Evolutionary conservation across 2,888 invertebrate species (phyloP), one percentile per base, ranked within the genome.

Genomic region (Lithosia quadra): DNA sequence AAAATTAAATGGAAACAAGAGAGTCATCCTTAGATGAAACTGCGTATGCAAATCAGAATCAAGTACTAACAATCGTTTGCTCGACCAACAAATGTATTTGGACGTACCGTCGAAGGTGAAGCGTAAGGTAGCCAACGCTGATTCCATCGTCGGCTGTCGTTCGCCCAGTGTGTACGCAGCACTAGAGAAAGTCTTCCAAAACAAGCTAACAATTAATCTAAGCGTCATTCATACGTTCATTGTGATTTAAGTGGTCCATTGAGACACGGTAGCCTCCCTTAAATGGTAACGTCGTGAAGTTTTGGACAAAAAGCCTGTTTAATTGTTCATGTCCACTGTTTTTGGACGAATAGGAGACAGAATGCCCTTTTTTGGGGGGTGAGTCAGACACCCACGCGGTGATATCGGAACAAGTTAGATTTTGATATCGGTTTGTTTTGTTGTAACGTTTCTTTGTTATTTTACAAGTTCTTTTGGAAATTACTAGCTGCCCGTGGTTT

Each of bases 271-370:
- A 87, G 88, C 87, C 15, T 34, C 53, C 74, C 67, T 81, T 85
- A 80, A 85, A 88, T 77, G 87, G 75, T 79, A 67, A 76, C 76
- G 79, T 88, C 89, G 88, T 89, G 89, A 81, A 75, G 78, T 86
- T 89, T 85, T 85, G 86, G 87, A 82, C 85, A 83, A 83, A 87
- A 88, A 84, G 78, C 78, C 83, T 78, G 81, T 84, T 84, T 85
- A 81, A 75, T 80, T 80, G 78, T 72, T 78, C 34, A 18, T 39
- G 68, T 69, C 65, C 68, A 66, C 80, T 76, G 72, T 78, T 79
- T 81, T 76, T 71, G 78, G 75, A 60, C 49, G 63, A 65, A 74
- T 80, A 79, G 79, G 77, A 84, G 79, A 77, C 80, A 72, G 79
- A 83, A 85, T 81, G 74, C 69, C 83, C 83, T 79, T 79, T 76